Percentiles rank a stretch among this genome's conserved stretches.
Evolutionary conservation across 1,140 invertebrate species (phyloP).

Genomic region (Radopholus similis): DNA sequence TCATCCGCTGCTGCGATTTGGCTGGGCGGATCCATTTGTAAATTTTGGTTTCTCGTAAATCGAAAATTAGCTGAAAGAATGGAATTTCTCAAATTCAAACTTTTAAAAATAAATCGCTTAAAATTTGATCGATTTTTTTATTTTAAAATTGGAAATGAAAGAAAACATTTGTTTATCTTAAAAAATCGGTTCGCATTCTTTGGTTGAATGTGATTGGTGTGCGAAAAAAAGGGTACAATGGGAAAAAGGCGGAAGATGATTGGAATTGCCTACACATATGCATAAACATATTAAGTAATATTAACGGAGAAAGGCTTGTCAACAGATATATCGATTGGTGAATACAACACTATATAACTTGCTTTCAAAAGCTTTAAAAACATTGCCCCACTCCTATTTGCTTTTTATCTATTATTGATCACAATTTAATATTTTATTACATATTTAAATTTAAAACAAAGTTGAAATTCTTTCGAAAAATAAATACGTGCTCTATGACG

Average conservation of each 20-base stretch:
- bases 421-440: no score
- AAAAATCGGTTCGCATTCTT: neutral
- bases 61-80: neutral
- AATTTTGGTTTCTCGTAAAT: neutral
- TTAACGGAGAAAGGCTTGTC: no score
- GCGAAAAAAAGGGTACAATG: neutral
- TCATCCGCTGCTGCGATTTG: neutral
- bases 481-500: no score
- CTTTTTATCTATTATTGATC: no score
- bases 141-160: neutral
- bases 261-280: no score
- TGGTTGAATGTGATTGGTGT: neutral
- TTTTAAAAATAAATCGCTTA: neutral
- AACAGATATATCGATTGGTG: no score
- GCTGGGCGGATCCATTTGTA: neutral
- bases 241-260: constrained; percentile 3
- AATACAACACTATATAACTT: no score
- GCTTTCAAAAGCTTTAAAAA: no score
- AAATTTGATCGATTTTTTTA: neutral
- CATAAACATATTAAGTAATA: no score
- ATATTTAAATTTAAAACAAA: no score
- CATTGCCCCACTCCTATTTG: no score
- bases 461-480: no score
- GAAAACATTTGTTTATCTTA: neutral
- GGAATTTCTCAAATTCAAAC: neutral